Percentiles rank a stretch among this genome's conserved stretches.
Evolutionary conservation across 2,888 invertebrate species (phyloP).

Genomic region (Achlya flavicornis): DNA sequence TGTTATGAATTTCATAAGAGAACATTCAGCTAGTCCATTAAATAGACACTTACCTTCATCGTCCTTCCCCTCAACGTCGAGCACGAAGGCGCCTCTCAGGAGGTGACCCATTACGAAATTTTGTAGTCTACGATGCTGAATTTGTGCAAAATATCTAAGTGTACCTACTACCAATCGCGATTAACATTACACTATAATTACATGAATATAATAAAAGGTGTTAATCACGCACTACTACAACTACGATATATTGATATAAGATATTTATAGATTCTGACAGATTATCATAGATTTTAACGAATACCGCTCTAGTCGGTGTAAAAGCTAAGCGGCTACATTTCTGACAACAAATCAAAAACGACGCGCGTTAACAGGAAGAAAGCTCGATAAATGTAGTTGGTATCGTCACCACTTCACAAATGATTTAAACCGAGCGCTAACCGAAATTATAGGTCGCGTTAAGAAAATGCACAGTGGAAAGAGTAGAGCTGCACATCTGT

Average conservation of each 20-base stretch:
- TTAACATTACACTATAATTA: conserved; percentile 50
- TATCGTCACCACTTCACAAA: conserved; percentile 66
- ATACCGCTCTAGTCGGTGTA: conserved; percentile 77
- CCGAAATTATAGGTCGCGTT: conserved; percentile 76
- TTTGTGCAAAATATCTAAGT: conserved; percentile 67
- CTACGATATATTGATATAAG: conserved; percentile 29
- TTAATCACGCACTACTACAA: conserved; percentile 34
- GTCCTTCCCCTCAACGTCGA: conserved; percentile 68
- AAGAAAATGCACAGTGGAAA: conserved; percentile 53
- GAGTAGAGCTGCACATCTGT: conserved; percentile 43
- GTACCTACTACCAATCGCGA: conserved; percentile 44
- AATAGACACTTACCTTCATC: conserved; percentile 54
- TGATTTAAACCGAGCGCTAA: conserved; percentile 70
- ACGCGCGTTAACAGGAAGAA: conserved; percentile 57
- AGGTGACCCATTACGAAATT: conserved; percentile 67
- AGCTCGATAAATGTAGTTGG: conserved; percentile 64
- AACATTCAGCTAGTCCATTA: not conserved
- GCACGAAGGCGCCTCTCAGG: conserved; percentile 69
- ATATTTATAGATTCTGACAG: conserved; percentile 34
- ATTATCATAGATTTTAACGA: conserved; percentile 37
- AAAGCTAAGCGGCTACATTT: conserved; percentile 76
- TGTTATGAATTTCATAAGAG: too few relatives aligned
- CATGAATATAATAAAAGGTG: conserved; percentile 33
- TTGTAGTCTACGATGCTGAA: conserved; percentile 66
- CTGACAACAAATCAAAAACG: conserved; percentile 50